Percentiles rank a stretch among this genome's conserved stretches.
phyloP scores from a whole-genome alignment of 2,888 invertebrate species.

The Tetragnatha montana region DNA sequence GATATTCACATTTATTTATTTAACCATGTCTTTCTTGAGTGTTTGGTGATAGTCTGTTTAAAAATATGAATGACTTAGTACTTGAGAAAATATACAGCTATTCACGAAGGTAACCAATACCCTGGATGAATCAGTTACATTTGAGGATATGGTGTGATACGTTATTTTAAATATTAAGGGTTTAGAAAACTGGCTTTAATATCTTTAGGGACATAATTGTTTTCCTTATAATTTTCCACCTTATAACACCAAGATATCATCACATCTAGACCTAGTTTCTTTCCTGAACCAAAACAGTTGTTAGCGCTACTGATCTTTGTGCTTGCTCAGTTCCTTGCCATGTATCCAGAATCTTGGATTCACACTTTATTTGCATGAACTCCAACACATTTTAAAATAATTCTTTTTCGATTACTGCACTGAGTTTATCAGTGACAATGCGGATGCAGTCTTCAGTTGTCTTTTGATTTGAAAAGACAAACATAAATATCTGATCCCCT shows the following conservation, averaged over 20 bases:
- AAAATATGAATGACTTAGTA: no score
- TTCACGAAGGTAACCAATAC: neutral
- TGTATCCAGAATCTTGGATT: neutral
- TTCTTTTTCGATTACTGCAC: no score
- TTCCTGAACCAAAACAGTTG: constrained; percentile 19
- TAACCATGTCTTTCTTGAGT: no score
- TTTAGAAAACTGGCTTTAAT: constrained; percentile 40
- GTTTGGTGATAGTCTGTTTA: no score
- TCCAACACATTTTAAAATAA: neutral
- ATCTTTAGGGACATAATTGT: constrained; percentile 13
- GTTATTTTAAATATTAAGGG: no score
- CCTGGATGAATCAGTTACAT: constrained; percentile 7
- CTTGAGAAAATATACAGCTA: no score
- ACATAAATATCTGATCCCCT: neutral
- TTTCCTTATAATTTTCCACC: constrained; percentile 33
- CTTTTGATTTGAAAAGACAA: neutral
- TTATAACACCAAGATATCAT: constrained; percentile 31
- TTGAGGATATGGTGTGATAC: no score
- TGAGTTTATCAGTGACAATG: neutral
- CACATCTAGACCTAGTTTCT: constrained; percentile 44
- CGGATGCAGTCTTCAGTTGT: neutral
- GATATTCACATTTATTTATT: no score
- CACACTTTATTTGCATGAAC: no score
- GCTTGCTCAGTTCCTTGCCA: constrained; percentile 25
- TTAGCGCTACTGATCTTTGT: constrained; percentile 38